Conservation (phyloP, 2,113 vertebrate genomes). For the Lagopus muta region DNA sequence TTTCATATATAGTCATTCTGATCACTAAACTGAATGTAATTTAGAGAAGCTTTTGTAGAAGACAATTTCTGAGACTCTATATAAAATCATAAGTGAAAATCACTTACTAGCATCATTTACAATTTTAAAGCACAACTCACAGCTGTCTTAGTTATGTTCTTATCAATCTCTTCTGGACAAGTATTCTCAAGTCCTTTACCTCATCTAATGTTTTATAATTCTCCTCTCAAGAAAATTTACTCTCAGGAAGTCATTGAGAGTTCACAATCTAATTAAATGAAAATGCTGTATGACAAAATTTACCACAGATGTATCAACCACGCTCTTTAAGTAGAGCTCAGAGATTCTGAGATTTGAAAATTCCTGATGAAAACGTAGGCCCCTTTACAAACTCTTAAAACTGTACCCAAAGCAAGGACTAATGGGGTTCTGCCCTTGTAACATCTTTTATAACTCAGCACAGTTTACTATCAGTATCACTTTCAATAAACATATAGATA, state of each 20-base stretch:
- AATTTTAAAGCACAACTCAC: conserved; percentile 59
- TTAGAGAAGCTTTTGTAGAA: conserved; percentile 23
- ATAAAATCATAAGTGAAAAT: conserved; percentile 62
- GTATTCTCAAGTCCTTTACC: conserved; percentile 61
- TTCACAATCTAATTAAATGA: conserved; percentile 65
- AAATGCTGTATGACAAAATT: conserved; percentile 13
- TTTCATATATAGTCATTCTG: background rate
- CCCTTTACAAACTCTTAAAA: background rate
- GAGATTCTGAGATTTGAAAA: conserved; percentile 34
- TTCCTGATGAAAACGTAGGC: conserved; percentile 13
- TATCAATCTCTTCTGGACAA: conserved; percentile 70
- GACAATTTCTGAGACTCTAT: conserved; percentile 37
- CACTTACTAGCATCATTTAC: conserved; percentile 56
- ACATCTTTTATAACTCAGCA: background rate
- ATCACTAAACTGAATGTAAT: conserved; percentile 40
- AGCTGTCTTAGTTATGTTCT: conserved; percentile 60
- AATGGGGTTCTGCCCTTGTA: background rate
- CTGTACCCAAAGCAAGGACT: background rate
- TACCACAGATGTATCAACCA: conserved; percentile 47
- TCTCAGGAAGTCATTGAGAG: conserved; percentile 63
- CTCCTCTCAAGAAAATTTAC: conserved; percentile 65
- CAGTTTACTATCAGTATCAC: background rate
- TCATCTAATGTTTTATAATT: conserved; percentile 64
- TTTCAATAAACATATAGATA: background rate
- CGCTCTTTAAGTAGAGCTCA: background rate